phyloP scores from a whole-genome alignment of 1,140 invertebrate genomes.

The Agraylea sexmaculata region DNA sequence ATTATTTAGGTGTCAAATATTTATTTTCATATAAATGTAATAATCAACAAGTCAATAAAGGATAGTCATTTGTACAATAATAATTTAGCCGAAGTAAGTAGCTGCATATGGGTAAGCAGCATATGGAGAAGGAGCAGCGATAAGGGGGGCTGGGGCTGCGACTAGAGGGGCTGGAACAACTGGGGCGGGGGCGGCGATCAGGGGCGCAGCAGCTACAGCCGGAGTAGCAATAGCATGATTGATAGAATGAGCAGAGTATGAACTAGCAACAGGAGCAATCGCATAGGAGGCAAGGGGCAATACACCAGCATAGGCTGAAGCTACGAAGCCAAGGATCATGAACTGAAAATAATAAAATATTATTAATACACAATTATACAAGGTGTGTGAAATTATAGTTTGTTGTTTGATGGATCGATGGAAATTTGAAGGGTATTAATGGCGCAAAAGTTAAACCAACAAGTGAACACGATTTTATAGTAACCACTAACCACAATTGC shows the following conservation, averaged over 20 bases:
- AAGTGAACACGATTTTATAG: no score
- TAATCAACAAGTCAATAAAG: no score
- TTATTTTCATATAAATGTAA: no score
- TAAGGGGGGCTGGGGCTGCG: slow-evolving; percentile 17
- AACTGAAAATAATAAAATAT: slow-evolving; percentile 30
- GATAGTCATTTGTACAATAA: no score
- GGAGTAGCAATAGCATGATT: slow-evolving; percentile 49
- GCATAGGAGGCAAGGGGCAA: slow-evolving; percentile 33
- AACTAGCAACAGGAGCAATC: slow-evolving; percentile 46
- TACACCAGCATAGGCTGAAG: slow-evolving; percentile 36
- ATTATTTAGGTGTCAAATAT: no score
- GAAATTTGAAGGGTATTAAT: no score
- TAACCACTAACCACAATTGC: no score
- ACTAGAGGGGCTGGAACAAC: slow-evolving; percentile 8
- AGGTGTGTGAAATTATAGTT: background rate
- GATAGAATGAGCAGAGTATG: slow-evolving; percentile 49
- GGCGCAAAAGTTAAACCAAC: no score
- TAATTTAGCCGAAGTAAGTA: background rate
- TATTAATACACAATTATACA: slow-evolving; percentile 6
- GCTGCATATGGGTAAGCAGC: slow-evolving; percentile 22
- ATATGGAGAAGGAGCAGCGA: slow-evolving; percentile 22
- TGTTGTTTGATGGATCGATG: no score
- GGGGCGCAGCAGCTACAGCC: slow-evolving; percentile 35
- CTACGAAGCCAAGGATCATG: slow-evolving; percentile 36
- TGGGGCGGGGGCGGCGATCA: slow-evolving; percentile 21